Evolutionary conservation across 2,888 invertebrate species (phyloP).

Genomic region (Mesorhabditis belari): DNA sequence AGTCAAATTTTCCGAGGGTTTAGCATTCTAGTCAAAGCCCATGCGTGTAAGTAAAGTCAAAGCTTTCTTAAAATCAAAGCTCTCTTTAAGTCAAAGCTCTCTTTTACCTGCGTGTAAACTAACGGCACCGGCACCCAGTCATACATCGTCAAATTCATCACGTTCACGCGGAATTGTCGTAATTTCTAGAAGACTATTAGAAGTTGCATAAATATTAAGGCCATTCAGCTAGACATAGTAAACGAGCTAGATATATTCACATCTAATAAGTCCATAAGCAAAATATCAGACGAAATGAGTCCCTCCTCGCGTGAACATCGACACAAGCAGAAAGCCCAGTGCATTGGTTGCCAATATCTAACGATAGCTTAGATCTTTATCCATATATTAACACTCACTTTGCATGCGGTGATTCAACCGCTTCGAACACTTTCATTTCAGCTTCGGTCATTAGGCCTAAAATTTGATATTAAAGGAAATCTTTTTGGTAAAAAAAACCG

Average conservation of each 20-base stretch:
- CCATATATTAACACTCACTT: background rate
- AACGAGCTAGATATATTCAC: constrained; percentile 2
- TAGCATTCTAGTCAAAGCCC: background rate
- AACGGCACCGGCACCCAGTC: constrained; percentile 48
- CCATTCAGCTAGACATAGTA: background rate
- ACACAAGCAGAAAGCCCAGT: constrained; percentile 37
- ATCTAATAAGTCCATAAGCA: constrained; percentile 46
- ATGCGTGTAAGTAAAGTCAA: background rate
- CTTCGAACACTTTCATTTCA: constrained; percentile 44
- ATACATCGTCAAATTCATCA: constrained; percentile 40
- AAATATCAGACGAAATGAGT: constrained; percentile 37
- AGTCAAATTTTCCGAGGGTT: background rate
- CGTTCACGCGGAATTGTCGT: constrained; percentile 39
- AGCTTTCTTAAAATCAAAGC: background rate
- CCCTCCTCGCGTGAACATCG: constrained; percentile 21
- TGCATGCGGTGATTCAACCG: constrained; percentile 34
- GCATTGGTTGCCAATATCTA: constrained; percentile 49
- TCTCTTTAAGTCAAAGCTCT: background rate
- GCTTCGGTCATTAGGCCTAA: constrained; percentile 42
- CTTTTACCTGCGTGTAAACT: constrained; percentile 29
- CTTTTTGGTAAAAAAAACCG: no score
- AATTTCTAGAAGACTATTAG: constrained; percentile 32
- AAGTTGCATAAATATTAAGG: background rate
- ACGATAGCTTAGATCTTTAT: background rate
- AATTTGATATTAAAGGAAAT: background rate